These are phyloP conservation scores for Paracyclopina nana DNA, from an alignment of 1,140 invertebrate species.

Conservation along the genomic window DNA sequence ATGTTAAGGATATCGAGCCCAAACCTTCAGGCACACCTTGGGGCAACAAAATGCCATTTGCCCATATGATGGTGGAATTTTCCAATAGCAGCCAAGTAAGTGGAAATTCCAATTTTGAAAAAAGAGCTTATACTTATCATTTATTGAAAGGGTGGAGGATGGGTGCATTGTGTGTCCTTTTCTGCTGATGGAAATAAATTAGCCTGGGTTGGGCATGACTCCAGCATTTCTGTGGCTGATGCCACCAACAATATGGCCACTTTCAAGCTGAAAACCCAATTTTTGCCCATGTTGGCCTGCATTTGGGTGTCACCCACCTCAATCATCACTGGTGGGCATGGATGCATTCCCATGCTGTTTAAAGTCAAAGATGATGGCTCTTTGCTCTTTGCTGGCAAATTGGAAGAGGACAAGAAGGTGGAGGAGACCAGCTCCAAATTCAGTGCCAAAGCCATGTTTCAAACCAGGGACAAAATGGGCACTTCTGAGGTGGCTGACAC, in stretches of 20 bases:
- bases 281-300: conserved; percentile 77
- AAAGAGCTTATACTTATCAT: too few species aligned
- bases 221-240: conserved; percentile 80
- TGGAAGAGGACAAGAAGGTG: conserved; percentile 76
- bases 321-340: conserved; percentile 79
- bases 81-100: conserved; percentile 38
- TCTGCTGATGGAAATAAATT: conserved; percentile 82
- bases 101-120: too few species aligned
- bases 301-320: conserved; percentile 71
- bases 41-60: conserved; percentile 72
- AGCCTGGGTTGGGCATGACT: conserved; percentile 93
- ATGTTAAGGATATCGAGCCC: conserved; percentile 87
- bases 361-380: conserved; percentile 41
- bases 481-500: conserved; percentile 62
- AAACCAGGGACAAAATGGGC: conserved; percentile 80
- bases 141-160: conserved; percentile 67
- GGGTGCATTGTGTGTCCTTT: conserved; percentile 89
- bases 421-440: conserved; percentile 60
- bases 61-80: conserved; percentile 77
- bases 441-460: conserved; percentile 87
- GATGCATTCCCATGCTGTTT: conserved; percentile 83
- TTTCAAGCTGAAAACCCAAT: conserved; percentile 55
- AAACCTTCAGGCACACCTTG: conserved; percentile 63
- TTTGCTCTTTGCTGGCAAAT: conserved; percentile 57
- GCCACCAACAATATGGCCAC: conserved; percentile 42